A percentile compares a stretch with the other conserved stretches of the same genome.
Evolutionary conservation across 2,797 vertebrate species (phyloP).

Genomic region (Threskiornis aethiopicus): DNA sequence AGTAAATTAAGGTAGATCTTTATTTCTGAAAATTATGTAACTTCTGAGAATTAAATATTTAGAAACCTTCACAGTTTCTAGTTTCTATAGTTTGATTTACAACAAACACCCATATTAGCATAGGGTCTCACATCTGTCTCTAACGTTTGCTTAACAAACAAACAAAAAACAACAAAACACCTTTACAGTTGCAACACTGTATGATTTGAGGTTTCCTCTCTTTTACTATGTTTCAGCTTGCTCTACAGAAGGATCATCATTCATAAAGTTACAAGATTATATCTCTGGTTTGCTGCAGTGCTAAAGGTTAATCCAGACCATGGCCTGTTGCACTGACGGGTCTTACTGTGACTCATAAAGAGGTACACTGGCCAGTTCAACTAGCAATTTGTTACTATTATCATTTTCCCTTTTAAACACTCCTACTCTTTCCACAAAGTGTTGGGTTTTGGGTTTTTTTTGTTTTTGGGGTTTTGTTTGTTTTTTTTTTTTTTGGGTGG

Average conservation of each 20-base stretch:
- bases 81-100: neutral
- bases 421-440: neutral
- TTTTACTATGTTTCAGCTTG: neutral
- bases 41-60: neutral
- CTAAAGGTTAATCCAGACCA: neutral
- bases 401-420: neutral
- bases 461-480: neutral
- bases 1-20: neutral
- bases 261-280: neutral
- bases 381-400: neutral
- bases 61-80: neutral
- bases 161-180: neutral
- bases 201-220: neutral
- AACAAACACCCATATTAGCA: neutral
- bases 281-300: neutral
- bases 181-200: neutral
- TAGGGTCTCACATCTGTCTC: neutral
- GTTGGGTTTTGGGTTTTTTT: neutral
- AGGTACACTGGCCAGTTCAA: neutral
- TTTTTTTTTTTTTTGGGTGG: neutral
- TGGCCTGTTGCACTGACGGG: neutral
- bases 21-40: neutral
- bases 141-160: neutral
- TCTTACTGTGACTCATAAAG: neutral
- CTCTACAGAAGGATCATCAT: neutral